Percentiles rank a stretch among this genome's conserved stretches.
Conservation (phyloP, 2,797 vertebrate genomes). For the Bovichtus variegatus region DNA sequence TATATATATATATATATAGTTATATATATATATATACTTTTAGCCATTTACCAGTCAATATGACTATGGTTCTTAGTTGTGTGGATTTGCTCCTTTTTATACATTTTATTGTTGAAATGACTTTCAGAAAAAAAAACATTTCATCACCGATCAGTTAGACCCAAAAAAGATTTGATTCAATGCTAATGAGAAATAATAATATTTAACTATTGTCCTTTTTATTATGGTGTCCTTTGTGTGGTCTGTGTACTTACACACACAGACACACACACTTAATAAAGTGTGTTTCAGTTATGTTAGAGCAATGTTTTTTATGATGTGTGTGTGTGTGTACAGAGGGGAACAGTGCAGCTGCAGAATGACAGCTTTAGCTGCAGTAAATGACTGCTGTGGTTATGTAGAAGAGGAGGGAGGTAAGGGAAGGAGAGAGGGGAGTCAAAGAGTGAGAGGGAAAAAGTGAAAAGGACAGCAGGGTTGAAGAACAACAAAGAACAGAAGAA, state of each 20-base stretch:
- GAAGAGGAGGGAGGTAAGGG: neutral
- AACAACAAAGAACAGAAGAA: constrained; percentile 36
- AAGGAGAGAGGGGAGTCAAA: neutral
- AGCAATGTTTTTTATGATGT: neutral
- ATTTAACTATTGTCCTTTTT: constrained; percentile 1
- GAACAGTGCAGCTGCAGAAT: constrained; percentile 62
- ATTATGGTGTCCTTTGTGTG: constrained; percentile 1
- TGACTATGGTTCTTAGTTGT: neutral
- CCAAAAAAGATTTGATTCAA: neutral
- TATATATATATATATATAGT: too few species aligned
- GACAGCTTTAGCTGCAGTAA: constrained; percentile 43
- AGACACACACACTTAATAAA: neutral
- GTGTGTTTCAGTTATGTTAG: neutral
- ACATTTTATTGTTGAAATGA: neutral
- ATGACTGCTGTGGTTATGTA: constrained; percentile 4
- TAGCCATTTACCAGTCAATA: neutral
- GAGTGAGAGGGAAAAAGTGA: constrained; percentile 9
- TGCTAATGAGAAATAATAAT: neutral
- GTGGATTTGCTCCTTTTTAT: neutral
- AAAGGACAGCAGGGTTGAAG: neutral
- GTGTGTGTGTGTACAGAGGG: constrained; percentile 40
- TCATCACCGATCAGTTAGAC: neutral
- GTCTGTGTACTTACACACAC: neutral
- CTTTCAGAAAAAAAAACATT: neutral
- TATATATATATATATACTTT: too few species aligned